Evolutionary conservation across 2,113 vertebrate genomes (phyloP).

Genomic region (Cyphotilapia sp.): DNA sequence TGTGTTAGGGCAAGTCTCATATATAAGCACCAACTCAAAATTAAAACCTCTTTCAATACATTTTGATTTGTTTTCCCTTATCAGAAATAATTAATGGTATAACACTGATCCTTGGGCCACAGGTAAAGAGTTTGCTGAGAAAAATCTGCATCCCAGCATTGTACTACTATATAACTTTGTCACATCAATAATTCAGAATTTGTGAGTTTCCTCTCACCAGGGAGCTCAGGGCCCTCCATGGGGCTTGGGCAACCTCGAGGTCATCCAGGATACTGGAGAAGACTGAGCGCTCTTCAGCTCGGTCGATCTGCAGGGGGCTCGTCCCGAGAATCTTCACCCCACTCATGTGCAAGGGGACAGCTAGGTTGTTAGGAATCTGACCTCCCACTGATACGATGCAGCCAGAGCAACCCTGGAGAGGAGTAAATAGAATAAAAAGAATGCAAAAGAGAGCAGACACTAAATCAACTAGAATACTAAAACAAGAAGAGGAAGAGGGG

Average conservation of each 20-base stretch:
- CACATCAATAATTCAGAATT: neutral
- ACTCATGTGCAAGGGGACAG: constrained; percentile 79
- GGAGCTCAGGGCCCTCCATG: constrained; percentile 87
- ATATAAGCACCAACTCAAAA: neutral
- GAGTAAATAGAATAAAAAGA: neutral
- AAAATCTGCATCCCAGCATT: neutral
- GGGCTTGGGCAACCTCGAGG: constrained; percentile 84
- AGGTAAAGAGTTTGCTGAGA: neutral
- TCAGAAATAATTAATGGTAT: neutral
- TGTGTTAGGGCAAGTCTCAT: neutral
- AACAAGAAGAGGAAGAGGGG: neutral
- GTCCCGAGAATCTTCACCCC: constrained; percentile 90
- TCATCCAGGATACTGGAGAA: constrained; percentile 88
- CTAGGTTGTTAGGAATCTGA: constrained; percentile 94
- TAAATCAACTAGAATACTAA: neutral
- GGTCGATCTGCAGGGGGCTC: constrained; percentile 81
- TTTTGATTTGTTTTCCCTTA: neutral
- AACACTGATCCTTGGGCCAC: neutral
- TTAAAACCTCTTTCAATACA: neutral
- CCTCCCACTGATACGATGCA: constrained; percentile 93
- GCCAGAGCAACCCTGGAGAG: constrained; percentile 78
- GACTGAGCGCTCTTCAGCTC: constrained; percentile 84
- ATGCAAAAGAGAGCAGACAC: neutral
- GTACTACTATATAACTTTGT: neutral
- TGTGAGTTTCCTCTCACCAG: constrained; percentile 68